phyloP scores from a whole-genome alignment of 2,888 invertebrate genomes.

The Dryococelus australis region DNA sequence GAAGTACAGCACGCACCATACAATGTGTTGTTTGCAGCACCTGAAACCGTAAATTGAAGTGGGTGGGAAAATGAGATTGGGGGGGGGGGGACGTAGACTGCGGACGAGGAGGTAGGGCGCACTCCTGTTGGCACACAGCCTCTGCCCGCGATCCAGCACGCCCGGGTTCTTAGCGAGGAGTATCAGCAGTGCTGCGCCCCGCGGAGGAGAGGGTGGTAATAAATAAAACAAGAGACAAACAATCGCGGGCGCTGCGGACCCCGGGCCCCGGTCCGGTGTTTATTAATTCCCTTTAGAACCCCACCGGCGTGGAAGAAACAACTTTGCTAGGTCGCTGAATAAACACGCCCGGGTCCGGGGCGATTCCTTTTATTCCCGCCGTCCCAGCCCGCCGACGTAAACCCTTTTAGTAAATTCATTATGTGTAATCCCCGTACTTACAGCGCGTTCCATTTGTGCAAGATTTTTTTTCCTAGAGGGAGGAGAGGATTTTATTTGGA shows the following conservation, averaged over 20 bases:
- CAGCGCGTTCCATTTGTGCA: background rate
- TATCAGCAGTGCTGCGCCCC: too few species aligned
- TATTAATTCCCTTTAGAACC: conserved; percentile 24
- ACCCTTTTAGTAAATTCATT: conserved; percentile 22
- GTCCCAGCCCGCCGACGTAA: background rate
- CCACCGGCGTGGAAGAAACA: conserved; percentile 18
- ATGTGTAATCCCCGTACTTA: conserved; percentile 12
- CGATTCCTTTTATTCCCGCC: background rate
- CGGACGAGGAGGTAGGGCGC: too few species aligned
- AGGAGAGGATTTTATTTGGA: background rate
- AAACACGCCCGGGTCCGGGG: background rate
- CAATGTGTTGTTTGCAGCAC: too few species aligned
- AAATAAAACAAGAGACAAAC: conserved; percentile 26
- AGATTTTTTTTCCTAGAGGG: background rate
- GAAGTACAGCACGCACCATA: too few species aligned
- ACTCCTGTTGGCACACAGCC: too few species aligned
- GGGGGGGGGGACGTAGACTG: too few species aligned
- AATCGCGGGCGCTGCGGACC: background rate
- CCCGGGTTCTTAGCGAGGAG: too few species aligned
- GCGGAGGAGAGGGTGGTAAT: background rate
- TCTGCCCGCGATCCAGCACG: too few species aligned
- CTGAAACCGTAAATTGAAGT: too few species aligned
- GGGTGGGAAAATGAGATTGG: too few species aligned
- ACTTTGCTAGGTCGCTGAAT: background rate
- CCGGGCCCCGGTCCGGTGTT: background rate